A percentile compares a stretch with the other conserved stretches of the same genome.
phyloP scores from a whole-genome alignment of 2,797 vertebrate species.

The Sarcophilus harrisii region DNA sequence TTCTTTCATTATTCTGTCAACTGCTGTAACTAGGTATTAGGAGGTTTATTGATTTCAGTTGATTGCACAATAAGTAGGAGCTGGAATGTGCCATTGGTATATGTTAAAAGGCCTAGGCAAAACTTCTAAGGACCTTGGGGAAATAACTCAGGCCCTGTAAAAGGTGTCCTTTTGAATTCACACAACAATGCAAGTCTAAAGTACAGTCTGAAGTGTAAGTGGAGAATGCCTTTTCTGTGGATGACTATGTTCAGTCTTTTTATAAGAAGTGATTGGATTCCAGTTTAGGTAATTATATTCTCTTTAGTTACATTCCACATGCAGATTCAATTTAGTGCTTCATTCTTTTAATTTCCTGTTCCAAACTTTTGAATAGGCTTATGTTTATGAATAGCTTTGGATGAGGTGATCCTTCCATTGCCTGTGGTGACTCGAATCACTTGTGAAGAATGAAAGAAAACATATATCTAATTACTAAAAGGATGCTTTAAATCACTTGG shows the following conservation, averaged over 20 bases:
- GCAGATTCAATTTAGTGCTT: background rate
- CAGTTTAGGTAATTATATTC: background rate
- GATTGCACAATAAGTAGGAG: background rate
- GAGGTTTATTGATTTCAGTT: background rate
- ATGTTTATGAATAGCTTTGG: constrained; percentile 34
- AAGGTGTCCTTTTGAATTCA: constrained; percentile 8
- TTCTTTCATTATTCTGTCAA: background rate
- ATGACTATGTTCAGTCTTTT: background rate
- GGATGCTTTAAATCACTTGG: background rate
- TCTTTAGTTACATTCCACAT: background rate
- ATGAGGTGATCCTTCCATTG: constrained; percentile 1
- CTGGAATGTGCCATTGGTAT: background rate
- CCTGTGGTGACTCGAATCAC: constrained; percentile 19
- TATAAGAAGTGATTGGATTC: background rate
- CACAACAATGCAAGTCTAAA: background rate
- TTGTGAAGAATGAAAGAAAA: constrained; percentile 59
- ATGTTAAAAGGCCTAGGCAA: background rate
- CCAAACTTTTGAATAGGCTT: background rate
- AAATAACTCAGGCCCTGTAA: background rate
- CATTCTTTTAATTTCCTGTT: background rate
- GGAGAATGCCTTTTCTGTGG: background rate
- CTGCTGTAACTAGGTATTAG: background rate
- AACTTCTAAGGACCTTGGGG: background rate
- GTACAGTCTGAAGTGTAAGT: background rate
- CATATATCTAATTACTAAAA: constrained; percentile 47